Evolutionary conservation across 2,797 vertebrate genomes (phyloP), one percentile per base, ranked within the genome.

Genomic region (Mycteria americana): DNA sequence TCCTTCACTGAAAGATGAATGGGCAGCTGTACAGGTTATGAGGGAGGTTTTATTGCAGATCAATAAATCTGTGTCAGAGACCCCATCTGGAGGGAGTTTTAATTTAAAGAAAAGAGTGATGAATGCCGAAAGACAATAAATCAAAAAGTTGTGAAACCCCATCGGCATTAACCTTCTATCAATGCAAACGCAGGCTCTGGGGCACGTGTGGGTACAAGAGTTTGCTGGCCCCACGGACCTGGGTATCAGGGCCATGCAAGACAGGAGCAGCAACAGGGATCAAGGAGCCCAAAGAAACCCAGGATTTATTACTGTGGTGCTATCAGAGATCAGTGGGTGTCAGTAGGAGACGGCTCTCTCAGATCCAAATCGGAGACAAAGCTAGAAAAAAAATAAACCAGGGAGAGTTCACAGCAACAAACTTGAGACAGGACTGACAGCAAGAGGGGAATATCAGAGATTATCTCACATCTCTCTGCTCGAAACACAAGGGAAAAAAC

Each of bases 51-150:
- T 98, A 98, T 98, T 98, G 98, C 97, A 97, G 97, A 98, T 98
- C 97, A 96, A 98, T 98, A 98, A 98, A 98, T 98, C 98, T 98
- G 96, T 97, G 98, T 98, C 98, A 98, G 88, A 95, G 94, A 98
- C 97, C 98, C 98, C 98, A 98, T 98, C 98, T 98, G 98, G 97
- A 98, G 97, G 97, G 98, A 98, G 97, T 98, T 98, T 98, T 98
- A 98, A 98, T 98, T 98, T 98, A 98, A 98, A 98, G 96, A 95
- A 97, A 97, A 98, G 98, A 98, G 93, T 95, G 98, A 98, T 97
- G 98, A 98, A 95, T 57, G 93, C 95, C 93, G n/a, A 94, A 96
- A 95, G 96, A 97, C 94, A 95, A 97, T 98, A 98, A 97, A 98
- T 98, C 98, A 98, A 97, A 97, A 98, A 98, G 97, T 98, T 98